Conservation (phyloP, 2,797 vertebrate genomes). For the Lophotriccus pileatus region DNA sequence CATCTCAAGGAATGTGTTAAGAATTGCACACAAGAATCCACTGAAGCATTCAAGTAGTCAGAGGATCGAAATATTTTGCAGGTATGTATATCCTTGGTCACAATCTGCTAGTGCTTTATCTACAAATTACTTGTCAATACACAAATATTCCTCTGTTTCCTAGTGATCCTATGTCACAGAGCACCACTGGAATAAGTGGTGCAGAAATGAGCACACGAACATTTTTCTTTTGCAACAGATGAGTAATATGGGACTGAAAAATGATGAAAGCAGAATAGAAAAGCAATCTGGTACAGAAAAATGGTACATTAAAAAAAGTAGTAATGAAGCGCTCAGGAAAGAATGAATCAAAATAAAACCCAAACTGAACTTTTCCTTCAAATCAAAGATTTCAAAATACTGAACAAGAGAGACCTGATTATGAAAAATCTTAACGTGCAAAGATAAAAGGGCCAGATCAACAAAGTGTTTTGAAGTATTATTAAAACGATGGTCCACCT, state of each 20-base stretch:
- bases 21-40: not conserved
- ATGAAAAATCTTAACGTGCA: not conserved
- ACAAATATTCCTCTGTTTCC: not conserved
- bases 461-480: not conserved
- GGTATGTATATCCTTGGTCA: not conserved
- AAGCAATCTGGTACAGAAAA: not conserved
- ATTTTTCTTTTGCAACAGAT: conserved; percentile 5
- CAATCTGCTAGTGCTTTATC: not conserved
- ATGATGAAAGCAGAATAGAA: not conserved
- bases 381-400: not conserved
- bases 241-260: conserved; percentile 7
- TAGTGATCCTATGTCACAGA: not conserved
- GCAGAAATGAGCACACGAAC: not conserved
- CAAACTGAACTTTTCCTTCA: not conserved
- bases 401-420: not conserved
- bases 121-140: not conserved
- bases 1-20: not conserved
- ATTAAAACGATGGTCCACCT: not conserved
- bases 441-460: not conserved
- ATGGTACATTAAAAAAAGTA: not conserved
- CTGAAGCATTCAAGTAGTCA: not conserved
- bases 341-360: not conserved
- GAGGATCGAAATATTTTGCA: not conserved
- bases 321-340: not conserved
- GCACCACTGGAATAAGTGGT: not conserved